Conservation (phyloP, 2,888 invertebrate genomes). For the Lasiommata megera region DNA sequence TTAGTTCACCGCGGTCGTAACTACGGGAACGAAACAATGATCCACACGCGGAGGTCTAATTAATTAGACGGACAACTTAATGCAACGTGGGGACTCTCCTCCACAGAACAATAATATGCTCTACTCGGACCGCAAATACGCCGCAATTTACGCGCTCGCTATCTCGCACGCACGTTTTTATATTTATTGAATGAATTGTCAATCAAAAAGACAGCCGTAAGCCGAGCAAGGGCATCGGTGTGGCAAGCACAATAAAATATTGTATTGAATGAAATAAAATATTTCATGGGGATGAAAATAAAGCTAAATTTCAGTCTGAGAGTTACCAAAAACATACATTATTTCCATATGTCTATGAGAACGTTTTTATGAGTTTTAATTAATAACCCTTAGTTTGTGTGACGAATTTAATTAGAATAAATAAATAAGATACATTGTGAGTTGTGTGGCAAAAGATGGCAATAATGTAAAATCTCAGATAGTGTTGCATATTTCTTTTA, state of each 20-base stretch:
- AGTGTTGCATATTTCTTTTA: too few species aligned
- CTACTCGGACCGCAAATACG: conserved; percentile 53
- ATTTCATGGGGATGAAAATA: too few species aligned
- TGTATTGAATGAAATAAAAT: too few species aligned
- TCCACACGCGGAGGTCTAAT: conserved; percentile 57
- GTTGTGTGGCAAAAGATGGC: too few species aligned
- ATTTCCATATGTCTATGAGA: too few species aligned
- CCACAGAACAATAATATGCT: too few species aligned
- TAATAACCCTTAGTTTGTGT: too few species aligned
- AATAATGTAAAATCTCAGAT: too few species aligned
- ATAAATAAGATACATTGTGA: too few species aligned
- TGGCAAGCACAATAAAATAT: conserved; percentile 29
- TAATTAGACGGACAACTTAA: conserved; percentile 58
- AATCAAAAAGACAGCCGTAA: conserved; percentile 26
- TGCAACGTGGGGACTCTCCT: conserved; percentile 62
- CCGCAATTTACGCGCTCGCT: conserved; percentile 49
- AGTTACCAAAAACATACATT: too few species aligned
- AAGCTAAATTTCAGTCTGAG: not conserved
- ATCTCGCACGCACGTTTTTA: conserved; percentile 57
- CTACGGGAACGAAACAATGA: conserved; percentile 54
- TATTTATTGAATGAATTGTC: conserved; percentile 45
- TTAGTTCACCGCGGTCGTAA: conserved; percentile 55
- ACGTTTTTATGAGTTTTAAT: too few species aligned
- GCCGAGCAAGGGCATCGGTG: conserved; percentile 24
- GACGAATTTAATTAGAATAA: too few species aligned